Conservation (phyloP, 2,888 invertebrate species). For the Drosophila suboccidentalis region DNA sequence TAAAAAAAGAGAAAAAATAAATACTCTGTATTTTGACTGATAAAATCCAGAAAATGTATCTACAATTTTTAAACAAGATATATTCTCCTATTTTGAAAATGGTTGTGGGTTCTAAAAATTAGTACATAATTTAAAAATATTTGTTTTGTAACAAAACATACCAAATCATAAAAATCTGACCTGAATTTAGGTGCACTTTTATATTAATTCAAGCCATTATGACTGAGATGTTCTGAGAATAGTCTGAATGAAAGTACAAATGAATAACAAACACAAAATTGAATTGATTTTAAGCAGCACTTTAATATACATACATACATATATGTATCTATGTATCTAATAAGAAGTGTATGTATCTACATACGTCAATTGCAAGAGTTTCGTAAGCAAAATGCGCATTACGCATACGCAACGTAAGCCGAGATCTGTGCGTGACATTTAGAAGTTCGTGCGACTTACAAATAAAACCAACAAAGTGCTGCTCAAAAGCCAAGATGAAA, state of each 20-base stretch:
- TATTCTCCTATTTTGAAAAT: too few species aligned
- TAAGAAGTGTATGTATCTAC: background rate
- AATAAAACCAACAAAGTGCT: slow-evolving; percentile 40
- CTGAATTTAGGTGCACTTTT: background rate
- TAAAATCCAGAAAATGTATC: too few species aligned
- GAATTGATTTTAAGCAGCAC: background rate
- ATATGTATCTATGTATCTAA: background rate
- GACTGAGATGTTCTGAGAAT: slow-evolving; percentile 35
- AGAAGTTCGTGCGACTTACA: slow-evolving; percentile 18
- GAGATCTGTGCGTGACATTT: slow-evolving; percentile 32
- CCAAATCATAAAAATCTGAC: background rate
- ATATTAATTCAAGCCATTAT: background rate
- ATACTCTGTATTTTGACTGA: too few species aligned
- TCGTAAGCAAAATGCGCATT: slow-evolving; percentile 30
- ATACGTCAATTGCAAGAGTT: slow-evolving; percentile 1
- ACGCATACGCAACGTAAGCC: slow-evolving; percentile 42
- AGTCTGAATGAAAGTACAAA: background rate
- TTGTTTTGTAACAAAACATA: too few species aligned
- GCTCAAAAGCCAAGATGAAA: slow-evolving; percentile 33
- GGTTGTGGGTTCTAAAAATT: too few species aligned
- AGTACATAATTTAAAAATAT: too few species aligned
- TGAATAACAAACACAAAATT: background rate
- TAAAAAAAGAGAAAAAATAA: background rate
- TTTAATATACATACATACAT: background rate
- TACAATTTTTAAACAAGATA: too few species aligned